Conservation (phyloP, 2,113 vertebrate species). For the Pseudorhombus dupliciocellatus region DNA sequence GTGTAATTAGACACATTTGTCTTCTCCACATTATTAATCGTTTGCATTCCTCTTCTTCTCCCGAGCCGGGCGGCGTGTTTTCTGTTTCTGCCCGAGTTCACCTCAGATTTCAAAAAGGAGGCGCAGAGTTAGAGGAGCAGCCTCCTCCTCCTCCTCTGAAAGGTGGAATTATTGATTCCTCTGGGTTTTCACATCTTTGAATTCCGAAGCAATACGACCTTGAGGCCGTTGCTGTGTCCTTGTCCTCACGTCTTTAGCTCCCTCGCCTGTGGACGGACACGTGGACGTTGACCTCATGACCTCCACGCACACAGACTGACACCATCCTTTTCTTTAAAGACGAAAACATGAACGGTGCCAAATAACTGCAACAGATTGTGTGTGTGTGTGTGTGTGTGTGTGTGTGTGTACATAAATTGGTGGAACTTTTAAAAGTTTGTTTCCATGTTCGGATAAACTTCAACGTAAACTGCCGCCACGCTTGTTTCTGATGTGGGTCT, state of each 20-base stretch:
- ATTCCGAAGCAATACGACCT: conserved; percentile 32
- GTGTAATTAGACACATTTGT: too few relatives aligned
- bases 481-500: not conserved
- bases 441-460: too few relatives aligned
- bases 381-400: conserved; percentile 2
- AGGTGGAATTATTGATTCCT: too few relatives aligned
- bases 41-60: too few relatives aligned
- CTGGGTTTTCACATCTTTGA: conserved; percentile 13
- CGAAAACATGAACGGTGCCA: conserved; percentile 30
- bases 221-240: not conserved
- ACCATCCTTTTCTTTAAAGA: not conserved
- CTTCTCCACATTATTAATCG: too few relatives aligned
- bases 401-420: not conserved
- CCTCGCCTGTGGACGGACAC: not conserved
- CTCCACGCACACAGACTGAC: conserved; percentile 20
- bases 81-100: too few relatives aligned
- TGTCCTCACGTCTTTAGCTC: not conserved
- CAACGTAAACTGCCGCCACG: too few relatives aligned
- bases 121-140: too few relatives aligned
- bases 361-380: conserved; percentile 14
- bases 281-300: not conserved
- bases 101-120: too few relatives aligned
- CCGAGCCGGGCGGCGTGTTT: too few relatives aligned
- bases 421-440: too few relatives aligned
- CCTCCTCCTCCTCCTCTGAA: too few relatives aligned